Base-by-base conservation (phyloP, 2,797 vertebrate species). In the Artibeus jamaicensis region DNA sequence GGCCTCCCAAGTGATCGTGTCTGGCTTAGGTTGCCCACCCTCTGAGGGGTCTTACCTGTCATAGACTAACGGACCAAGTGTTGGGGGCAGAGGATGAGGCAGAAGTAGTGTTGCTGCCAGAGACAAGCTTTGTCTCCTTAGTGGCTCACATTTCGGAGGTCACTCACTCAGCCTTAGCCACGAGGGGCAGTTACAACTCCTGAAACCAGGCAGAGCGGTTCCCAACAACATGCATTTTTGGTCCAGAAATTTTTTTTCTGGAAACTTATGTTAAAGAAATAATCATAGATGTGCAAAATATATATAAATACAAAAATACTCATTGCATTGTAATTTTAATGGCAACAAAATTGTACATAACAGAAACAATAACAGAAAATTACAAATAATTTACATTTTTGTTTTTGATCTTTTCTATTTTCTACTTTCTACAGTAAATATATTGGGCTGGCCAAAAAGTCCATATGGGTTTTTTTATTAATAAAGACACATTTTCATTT, bases 241-340 rank as follows among this genome's bases (percentile, higher is more conserved):
- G 87, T n/a, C 59, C 32, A 78, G 67, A 91, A 73, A 74, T 82
- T 92, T 9, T 85, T 42, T 39, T 59, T 68, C n/a, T 79, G 9
- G 22, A 96, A 76, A 32, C 73, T 84, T 89, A 10, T 24, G n/a
- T 55, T 73, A 68, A 95, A 53, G 50, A 84, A 95, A 84, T 74
- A 93, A 71, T 86, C 34, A 81, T n/a, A 48, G 29, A 59, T 62
- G 4, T 97, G 44, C 5, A 74, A 94, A 91, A 95, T 39, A 73
- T 32, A 87, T 39, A 46, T 32, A 53, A 89, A 39, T 81, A 44
- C 19, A 86, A 92, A 82, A 92, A 88, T 78, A 91, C n/a, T 87
- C 48, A 92, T 29, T 59, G 26, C 19, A 83, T 50, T 22, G 6
- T 88, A 81, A 83, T 94, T 97, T 96, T 85, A 96, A 88, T 62